Conservation (phyloP, 2,113 vertebrate species). For the Tympanuchus pallidicinctus region DNA sequence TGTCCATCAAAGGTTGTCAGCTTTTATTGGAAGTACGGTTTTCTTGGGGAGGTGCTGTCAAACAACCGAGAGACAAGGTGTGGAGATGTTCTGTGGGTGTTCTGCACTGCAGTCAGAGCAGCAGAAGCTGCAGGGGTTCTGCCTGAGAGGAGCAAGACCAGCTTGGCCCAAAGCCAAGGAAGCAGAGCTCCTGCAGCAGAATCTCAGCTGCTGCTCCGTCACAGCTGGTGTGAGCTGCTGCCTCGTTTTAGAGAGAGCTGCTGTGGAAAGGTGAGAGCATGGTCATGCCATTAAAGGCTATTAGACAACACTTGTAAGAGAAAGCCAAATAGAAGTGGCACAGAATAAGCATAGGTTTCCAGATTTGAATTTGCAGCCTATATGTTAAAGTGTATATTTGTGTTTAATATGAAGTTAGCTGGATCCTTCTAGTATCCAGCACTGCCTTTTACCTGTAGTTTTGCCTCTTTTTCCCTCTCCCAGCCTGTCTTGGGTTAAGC, state of each 20-base stretch:
- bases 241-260: background rate
- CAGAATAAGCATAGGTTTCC: background rate
- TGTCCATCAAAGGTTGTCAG: background rate
- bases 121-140: background rate
- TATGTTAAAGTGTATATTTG: background rate
- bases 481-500: background rate
- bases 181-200: background rate
- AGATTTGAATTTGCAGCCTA: background rate
- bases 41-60: background rate
- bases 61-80: background rate
- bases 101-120: background rate
- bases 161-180: background rate
- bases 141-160: background rate
- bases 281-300: background rate
- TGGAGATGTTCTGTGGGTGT: background rate
- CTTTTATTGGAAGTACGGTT: background rate
- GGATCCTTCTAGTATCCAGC: background rate
- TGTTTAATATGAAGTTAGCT: background rate
- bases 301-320: background rate
- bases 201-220: background rate
- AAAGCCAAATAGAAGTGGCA: background rate
- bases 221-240: background rate
- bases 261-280: background rate
- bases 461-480: background rate
- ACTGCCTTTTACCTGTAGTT: background rate